Percentiles rank a stretch among this genome's conserved stretches.
These are phyloP conservation scores for Squalus acanthias DNA, from an alignment of 2,797 vertebrate genomes.

Conservation along the genomic window DNA sequence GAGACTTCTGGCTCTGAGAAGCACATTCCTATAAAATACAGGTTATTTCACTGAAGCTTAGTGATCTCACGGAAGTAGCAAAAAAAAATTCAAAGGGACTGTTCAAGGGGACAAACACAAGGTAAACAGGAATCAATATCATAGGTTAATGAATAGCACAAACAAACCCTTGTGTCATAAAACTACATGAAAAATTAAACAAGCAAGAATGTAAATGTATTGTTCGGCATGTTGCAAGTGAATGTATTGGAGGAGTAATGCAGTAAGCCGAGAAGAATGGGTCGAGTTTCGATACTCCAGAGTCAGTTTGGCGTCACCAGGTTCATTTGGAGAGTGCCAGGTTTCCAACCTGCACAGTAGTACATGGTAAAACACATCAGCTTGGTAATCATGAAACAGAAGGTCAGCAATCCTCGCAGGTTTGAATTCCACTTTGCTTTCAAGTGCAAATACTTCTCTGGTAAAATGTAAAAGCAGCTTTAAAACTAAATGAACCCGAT, in stretches of 20 bases:
- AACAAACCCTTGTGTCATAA: conserved; percentile 4
- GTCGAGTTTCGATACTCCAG: neutral
- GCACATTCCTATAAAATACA: neutral
- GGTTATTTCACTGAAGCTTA: neutral
- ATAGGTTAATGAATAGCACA: neutral
- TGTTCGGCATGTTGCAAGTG: neutral
- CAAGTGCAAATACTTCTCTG: neutral
- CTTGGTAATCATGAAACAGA: neutral
- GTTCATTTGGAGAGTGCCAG: neutral
- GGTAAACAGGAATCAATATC: neutral
- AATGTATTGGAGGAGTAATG: conserved; percentile 15
- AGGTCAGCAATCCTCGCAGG: neutral
- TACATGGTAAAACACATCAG: neutral
- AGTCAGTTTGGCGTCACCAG: neutral
- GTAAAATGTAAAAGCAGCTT: neutral
- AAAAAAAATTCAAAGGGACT: too few relatives aligned
- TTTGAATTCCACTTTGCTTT: neutral
- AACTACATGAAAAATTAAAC: conserved; percentile 13
- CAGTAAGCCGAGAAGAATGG: conserved; percentile 13
- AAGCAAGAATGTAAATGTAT: conserved; percentile 9
- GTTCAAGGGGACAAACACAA: neutral
- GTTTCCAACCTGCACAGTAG: neutral
- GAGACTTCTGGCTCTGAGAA: neutral
- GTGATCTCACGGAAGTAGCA: neutral
- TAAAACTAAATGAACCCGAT: neutral